A percentile compares a stretch with the other conserved stretches of the same genome.
These are phyloP conservation scores for Bos taurus DNA, from an alignment of 2,113 vertebrate species.

Conservation along the genomic window ARS-UCD2.0 NC_037357.1:7623001-7623500, in stretches of 20 bases:
- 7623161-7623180: conserved; percentile 21
- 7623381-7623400: neutral
- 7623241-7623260: neutral
- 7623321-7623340: neutral
- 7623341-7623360: neutral
- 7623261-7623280: neutral
- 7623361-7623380: neutral
- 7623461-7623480: neutral
- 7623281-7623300: neutral
- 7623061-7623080: conserved; percentile 42
- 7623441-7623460: neutral
- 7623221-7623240: conserved; percentile 30
- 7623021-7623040: conserved; percentile 46
- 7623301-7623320: neutral
- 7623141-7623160: conserved; percentile 31
- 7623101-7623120: conserved; percentile 44
- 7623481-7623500: neutral
- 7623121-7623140: conserved; percentile 28
- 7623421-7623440: neutral
- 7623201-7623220: conserved; percentile 5
- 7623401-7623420: neutral
- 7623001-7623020: conserved; percentile 43
- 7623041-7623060: conserved; percentile 34
- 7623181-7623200: conserved; percentile 31
- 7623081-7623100: neutral